Evolutionary conservation across 2,888 invertebrate species (phyloP).

Genomic region (Megamerina dolium): DNA sequence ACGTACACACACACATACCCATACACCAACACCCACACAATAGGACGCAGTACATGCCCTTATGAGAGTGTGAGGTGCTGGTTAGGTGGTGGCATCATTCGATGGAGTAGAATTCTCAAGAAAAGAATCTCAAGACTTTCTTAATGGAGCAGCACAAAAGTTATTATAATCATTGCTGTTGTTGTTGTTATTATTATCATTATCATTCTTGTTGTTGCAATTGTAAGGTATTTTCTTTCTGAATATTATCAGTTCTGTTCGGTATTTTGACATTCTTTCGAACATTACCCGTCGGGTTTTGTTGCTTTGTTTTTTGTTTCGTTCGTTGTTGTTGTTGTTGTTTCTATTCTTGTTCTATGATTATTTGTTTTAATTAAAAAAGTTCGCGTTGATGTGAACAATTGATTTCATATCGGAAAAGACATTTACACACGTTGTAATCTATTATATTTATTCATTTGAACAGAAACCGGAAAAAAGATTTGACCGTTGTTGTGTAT

Average conservation of each 20-base stretch:
- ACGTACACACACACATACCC: too few species aligned
- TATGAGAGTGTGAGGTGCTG: too few species aligned
- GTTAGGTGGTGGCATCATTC: too few species aligned
- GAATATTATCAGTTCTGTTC: too few species aligned
- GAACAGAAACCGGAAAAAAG: too few species aligned
- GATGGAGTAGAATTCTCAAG: conserved; percentile 7
- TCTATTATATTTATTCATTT: conserved; percentile 11
- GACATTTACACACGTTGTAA: conserved; percentile 25
- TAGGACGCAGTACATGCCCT: too few species aligned
- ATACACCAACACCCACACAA: too few species aligned
- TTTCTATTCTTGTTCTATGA: conserved; percentile 11
- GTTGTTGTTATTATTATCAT: not conserved
- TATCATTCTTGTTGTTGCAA: not conserved
- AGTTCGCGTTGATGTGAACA: conserved; percentile 24
- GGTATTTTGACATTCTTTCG: too few species aligned
- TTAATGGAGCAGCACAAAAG: conserved; percentile 21
- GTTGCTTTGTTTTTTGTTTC: not conserved
- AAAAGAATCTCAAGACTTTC: conserved; percentile 19
- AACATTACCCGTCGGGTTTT: not conserved
- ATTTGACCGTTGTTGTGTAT: too few species aligned
- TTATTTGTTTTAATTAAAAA: conserved; percentile 27
- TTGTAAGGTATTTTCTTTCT: not conserved
- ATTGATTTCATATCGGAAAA: conserved; percentile 25
- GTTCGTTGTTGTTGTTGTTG: not conserved
- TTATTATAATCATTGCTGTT: conserved; percentile 11